phyloP scores from a whole-genome alignment of 2,888 invertebrate genomes.

The Eretmocerus hayati region DNA sequence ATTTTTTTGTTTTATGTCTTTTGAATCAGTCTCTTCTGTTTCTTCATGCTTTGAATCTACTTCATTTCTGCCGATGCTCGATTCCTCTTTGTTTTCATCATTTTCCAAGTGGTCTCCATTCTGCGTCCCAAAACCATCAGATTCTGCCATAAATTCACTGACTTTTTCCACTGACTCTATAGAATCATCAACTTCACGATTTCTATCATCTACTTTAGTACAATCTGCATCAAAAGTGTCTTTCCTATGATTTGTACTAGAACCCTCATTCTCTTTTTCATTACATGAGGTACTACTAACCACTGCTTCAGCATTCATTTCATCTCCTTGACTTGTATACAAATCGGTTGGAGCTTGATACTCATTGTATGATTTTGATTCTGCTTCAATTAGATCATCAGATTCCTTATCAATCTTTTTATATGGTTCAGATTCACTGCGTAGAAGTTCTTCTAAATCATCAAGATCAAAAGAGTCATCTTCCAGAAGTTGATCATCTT shows the following conservation, averaged over 20 bases:
- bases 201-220: conserved; percentile 18
- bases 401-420: conserved; percentile 27
- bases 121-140: conserved; percentile 18
- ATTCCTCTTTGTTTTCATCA: conserved; percentile 7
- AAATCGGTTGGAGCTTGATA: conserved; percentile 18
- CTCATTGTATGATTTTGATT: conserved; percentile 40
- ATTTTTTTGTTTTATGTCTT: conserved; percentile 12
- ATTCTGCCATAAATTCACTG: conserved; percentile 17
- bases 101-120: conserved; percentile 4
- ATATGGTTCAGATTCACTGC: conserved; percentile 17
- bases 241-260: conserved; percentile 14
- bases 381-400: conserved; percentile 31
- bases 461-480: conserved; percentile 46
- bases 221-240: conserved; percentile 7
- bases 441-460: conserved; percentile 42
- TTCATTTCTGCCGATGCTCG: conserved; percentile 9
- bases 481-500: conserved; percentile 29
- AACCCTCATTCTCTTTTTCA: conserved; percentile 46
- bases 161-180: conserved; percentile 16
- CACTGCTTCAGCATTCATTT: conserved; percentile 9
- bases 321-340: conserved; percentile 14
- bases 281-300: conserved; percentile 10
- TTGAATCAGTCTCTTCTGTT: conserved; percentile 6
- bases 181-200: too few relatives aligned
- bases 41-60: conserved; percentile 12